Evolutionary conservation across 2,113 vertebrate species (phyloP).

Genomic region (Notechis scutatus): DNA sequence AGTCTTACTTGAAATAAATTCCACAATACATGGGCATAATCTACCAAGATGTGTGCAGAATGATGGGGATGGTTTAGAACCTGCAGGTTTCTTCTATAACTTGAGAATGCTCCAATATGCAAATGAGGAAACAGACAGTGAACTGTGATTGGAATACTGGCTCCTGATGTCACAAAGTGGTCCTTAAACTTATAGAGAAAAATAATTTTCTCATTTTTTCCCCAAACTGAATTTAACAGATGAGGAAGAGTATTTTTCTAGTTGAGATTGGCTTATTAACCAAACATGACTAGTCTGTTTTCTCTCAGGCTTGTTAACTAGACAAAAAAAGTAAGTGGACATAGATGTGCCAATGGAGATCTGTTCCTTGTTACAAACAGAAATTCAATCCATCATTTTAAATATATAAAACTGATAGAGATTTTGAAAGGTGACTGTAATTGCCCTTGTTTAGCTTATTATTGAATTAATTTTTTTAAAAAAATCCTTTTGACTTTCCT

Average conservation of each 20-base stretch:
- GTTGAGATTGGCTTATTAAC: neutral
- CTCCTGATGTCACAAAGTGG: neutral
- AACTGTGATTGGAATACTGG: neutral
- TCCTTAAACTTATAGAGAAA: neutral
- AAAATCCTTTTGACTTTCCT: neutral
- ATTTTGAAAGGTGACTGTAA: neutral
- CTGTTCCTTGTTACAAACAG: neutral
- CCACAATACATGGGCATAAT: neutral
- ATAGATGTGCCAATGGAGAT: neutral
- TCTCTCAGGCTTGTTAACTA: neutral
- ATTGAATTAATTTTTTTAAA: neutral
- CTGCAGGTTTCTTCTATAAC: neutral
- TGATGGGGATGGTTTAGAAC: neutral
- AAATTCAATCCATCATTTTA: neutral
- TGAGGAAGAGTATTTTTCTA: neutral
- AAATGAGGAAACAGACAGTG: neutral
- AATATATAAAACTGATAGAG: neutral
- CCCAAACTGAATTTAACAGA: neutral
- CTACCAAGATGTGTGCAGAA: neutral
- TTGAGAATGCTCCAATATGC: neutral
- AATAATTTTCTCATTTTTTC: neutral
- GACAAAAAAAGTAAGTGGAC: neutral
- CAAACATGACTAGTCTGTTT: neutral
- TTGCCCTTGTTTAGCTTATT: neutral
- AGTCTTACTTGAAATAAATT: neutral